Conservation (phyloP, 2,888 invertebrate species). For the Sinohyriopsis cumingii region DNA sequence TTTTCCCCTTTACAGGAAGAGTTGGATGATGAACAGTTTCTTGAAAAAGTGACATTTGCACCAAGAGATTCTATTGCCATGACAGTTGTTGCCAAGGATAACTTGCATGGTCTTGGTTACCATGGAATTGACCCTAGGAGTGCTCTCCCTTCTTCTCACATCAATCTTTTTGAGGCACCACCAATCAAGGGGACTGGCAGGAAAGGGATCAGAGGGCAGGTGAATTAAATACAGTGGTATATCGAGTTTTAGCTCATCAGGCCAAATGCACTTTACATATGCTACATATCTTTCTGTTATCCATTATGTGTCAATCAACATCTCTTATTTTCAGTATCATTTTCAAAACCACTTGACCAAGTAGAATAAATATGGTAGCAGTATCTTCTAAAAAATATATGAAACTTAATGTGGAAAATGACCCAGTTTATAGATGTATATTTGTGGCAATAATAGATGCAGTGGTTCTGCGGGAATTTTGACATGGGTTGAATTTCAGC, state of each 20-base stretch:
- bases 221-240: constrained; percentile 20
- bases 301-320: too few relatives aligned
- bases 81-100: constrained; percentile 82
- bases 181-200: constrained; percentile 37
- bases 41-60: constrained; percentile 63
- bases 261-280: too few relatives aligned
- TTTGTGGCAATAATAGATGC: too few relatives aligned
- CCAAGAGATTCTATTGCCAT: constrained; percentile 77
- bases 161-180: constrained; percentile 54
- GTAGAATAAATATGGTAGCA: too few relatives aligned
- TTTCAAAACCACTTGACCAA: too few relatives aligned
- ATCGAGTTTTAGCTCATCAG: background rate
- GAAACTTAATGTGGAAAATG: too few relatives aligned
- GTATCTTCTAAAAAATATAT: too few relatives aligned
- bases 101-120: constrained; percentile 77
- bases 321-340: too few relatives aligned
- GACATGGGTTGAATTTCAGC: too few relatives aligned
- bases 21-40: constrained; percentile 46
- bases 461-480: too few relatives aligned
- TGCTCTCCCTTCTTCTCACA: constrained; percentile 57
- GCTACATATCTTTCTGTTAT: too few relatives aligned
- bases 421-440: too few relatives aligned
- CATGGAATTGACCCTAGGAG: constrained; percentile 61
- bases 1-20: constrained; percentile 14
- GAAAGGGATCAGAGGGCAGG: constrained; percentile 67